These are phyloP conservation scores for Sitta europaea DNA, from an alignment of 2,113 vertebrate species.

Conservation along the genomic window DNA sequence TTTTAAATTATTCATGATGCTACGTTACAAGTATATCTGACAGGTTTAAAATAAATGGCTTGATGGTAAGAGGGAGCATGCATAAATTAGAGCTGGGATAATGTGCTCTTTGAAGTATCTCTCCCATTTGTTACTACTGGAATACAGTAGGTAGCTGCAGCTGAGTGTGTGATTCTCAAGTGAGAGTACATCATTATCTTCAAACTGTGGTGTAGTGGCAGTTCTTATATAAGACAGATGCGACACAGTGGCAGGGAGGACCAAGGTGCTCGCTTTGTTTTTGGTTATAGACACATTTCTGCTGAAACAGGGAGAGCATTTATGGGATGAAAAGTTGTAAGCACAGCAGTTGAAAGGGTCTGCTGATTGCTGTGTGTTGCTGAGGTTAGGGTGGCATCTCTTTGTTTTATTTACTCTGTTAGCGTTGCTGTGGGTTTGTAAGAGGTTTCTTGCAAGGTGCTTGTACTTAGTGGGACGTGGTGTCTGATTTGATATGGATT, in stretches of 20 bases:
- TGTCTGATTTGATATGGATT: background rate
- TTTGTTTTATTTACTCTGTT: background rate
- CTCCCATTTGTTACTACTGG: constrained; percentile 48
- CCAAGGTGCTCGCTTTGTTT: background rate
- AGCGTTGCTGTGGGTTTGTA: background rate
- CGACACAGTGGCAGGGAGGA: background rate
- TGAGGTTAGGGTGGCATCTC: background rate
- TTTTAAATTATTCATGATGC: constrained; percentile 56
- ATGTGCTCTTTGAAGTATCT: constrained; percentile 53
- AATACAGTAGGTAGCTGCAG: constrained; percentile 40
- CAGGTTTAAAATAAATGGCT: constrained; percentile 58
- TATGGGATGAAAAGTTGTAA: background rate
- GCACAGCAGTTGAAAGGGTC: background rate
- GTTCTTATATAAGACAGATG: background rate
- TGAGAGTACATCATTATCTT: background rate
- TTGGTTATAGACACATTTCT: background rate
- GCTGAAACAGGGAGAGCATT: background rate
- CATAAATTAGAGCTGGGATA: constrained; percentile 57
- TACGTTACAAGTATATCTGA: constrained; percentile 48
- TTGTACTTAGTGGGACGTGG: rapidly evolving
- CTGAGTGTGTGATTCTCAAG: constrained; percentile 25
- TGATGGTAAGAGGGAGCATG: constrained; percentile 50
- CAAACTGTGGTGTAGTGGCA: background rate
- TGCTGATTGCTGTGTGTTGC: background rate
- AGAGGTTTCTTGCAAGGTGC: background rate